Evolutionary conservation across 2,888 invertebrate species (phyloP), one percentile per base, ranked within the genome.

Genomic region (Physocephala rufipes): DNA sequence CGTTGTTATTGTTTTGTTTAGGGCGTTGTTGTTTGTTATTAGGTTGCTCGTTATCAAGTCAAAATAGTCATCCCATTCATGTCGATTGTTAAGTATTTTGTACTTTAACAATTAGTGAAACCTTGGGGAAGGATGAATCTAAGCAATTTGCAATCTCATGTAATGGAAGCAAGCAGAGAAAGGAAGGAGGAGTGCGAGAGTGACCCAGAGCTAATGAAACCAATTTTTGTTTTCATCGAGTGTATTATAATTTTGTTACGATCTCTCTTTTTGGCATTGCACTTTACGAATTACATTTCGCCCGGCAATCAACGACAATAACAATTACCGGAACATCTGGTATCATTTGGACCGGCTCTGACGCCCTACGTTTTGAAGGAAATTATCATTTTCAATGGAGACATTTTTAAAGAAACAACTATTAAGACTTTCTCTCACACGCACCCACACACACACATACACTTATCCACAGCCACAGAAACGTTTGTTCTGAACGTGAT

Each of bases 41-140:
- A 78, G 77, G 81, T 84, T 36, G 36, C 36, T 84, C 84, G 85
- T 85, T 84, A 84, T 84, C 84, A 84, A 85, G 84, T 82, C 84
- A 82, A 84, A 84, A 85, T 84, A 84, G 85, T 84, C 84, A 84
- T 80, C 80, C 82, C 67, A 70, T 9, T 36, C 36, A 4, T 36
- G 9, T 71, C 75, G 64, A 76, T 76, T 77, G 76, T 76, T 36
- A 62, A 68, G 61, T 62, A 61, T 68, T 68, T 68, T 62, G 68
- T 68, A 62, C 61, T 24, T 28, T 51, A 61, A 68, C 68, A 68
- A 68, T 62, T 68, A 68, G 68, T 43, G 47, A 47, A 21, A 62
- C 51, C 67, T 47, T n/a, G 59, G 47, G 59, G 21, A 21, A 49
- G 49, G 49, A 26, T 26, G 26, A 28, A 30, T 2, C 9, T 21